phyloP scores from a whole-genome alignment of 2,888 invertebrate genomes.

The Copidosoma aretas region DNA sequence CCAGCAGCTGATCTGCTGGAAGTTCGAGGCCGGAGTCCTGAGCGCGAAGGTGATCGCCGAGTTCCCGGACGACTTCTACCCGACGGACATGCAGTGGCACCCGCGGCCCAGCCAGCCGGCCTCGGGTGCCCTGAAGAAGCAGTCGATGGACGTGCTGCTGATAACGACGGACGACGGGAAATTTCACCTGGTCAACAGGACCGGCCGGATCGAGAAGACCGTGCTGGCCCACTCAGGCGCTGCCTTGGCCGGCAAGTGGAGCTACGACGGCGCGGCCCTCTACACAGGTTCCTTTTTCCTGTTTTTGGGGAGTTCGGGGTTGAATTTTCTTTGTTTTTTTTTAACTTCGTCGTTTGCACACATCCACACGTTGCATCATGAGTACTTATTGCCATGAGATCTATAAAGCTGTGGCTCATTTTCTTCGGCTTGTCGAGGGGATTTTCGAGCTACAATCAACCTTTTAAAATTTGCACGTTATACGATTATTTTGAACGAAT shows the following conservation, averaged over 20 bases:
- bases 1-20: slow-evolving; percentile 89
- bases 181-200: slow-evolving; percentile 86
- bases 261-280: slow-evolving; percentile 92
- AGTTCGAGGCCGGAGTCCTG: slow-evolving; percentile 71
- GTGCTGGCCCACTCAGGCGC: slow-evolving; percentile 94
- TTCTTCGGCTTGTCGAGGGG: too few species aligned
- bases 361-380: too few species aligned
- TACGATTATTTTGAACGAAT: too few species aligned
- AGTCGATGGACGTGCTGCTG: slow-evolving; percentile 80
- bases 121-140: slow-evolving; percentile 63
- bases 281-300: slow-evolving; percentile 78
- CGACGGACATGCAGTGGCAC: slow-evolving; percentile 90
- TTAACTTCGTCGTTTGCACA: too few species aligned
- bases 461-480: too few species aligned
- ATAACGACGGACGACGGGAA: slow-evolving; percentile 88
- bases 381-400: too few species aligned
- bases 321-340: too few species aligned
- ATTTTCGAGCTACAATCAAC: too few species aligned
- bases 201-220: slow-evolving; percentile 90
- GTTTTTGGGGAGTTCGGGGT: too few species aligned
- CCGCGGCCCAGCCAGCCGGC: slow-evolving; percentile 69
- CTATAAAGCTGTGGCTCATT: too few species aligned
- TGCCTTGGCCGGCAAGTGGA: slow-evolving; percentile 89
- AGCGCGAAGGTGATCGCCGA: slow-evolving; percentile 80
- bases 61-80: slow-evolving; percentile 82